Percentiles rank a stretch among this genome's conserved stretches.
phyloP scores from a whole-genome alignment of 2,888 invertebrate species.

The Unio delphinus region DNA sequence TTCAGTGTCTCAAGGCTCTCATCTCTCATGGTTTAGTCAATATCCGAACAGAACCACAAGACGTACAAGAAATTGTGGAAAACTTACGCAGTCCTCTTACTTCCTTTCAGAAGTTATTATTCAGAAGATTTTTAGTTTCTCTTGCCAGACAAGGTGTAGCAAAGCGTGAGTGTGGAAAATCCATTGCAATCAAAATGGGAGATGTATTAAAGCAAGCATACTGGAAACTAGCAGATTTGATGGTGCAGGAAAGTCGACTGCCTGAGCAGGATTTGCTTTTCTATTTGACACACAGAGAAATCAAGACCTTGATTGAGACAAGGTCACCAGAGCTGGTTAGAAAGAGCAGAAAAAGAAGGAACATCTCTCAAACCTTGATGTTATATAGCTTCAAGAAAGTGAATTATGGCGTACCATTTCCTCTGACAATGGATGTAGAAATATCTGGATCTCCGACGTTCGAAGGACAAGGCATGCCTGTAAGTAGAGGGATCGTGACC shows the following conservation, averaged over 20 bases:
- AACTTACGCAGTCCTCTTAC: constrained; percentile 2
- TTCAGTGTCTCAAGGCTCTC: constrained; percentile 69
- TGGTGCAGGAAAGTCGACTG: constrained; percentile 77
- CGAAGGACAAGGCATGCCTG: constrained; percentile 77
- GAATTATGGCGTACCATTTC: constrained; percentile 1
- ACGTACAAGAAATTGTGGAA: constrained; percentile 2
- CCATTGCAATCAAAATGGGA: constrained; percentile 67
- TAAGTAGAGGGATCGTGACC: constrained; percentile 79
- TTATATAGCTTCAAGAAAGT: background rate
- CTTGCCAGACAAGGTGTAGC: constrained; percentile 76
- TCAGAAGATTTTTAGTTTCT: constrained; percentile 5
- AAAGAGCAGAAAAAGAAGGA: constrained; percentile 79
- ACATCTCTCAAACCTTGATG: constrained; percentile 72
- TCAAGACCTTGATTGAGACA: constrained; percentile 74
- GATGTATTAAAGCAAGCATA: constrained; percentile 77
- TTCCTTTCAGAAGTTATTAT: constrained; percentile 1
- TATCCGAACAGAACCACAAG: background rate
- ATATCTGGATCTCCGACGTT: constrained; percentile 7
- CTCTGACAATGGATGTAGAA: background rate
- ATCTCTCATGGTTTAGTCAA: background rate
- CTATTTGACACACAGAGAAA: constrained; percentile 79
- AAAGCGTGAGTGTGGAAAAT: constrained; percentile 79
- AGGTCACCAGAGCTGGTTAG: constrained; percentile 73
- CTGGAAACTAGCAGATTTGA: constrained; percentile 75
- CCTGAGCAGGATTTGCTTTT: constrained; percentile 79